phyloP scores from a whole-genome alignment of 2,113 vertebrate genomes.

The Syngnathoides biaculeatus region DNA sequence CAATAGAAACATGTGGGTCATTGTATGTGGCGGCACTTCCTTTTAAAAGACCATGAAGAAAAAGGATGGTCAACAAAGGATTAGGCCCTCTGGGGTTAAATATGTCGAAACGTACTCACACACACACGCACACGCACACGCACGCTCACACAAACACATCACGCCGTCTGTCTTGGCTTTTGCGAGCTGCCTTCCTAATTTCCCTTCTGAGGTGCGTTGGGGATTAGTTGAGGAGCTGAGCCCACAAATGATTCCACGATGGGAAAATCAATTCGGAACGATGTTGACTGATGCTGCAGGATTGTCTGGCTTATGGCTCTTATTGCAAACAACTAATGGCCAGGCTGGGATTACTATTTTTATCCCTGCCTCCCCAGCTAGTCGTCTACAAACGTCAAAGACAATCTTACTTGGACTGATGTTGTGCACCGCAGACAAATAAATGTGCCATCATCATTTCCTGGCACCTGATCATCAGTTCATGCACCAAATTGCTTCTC shows the following conservation, averaged over 20 bases:
- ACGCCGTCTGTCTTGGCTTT: constrained; percentile 4
- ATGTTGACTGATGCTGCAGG: constrained; percentile 36
- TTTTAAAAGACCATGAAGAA: constrained; percentile 3
- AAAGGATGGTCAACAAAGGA: background rate
- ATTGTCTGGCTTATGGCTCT: constrained; percentile 15
- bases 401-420: constrained; percentile 14
- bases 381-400: constrained; percentile 19
- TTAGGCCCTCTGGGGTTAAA: constrained; percentile 5
- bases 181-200: background rate
- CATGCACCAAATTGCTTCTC: constrained; percentile 4
- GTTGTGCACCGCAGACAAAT: constrained; percentile 16
- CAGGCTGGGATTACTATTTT: constrained; percentile 9
- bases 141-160: background rate
- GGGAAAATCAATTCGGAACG: constrained; percentile 36
- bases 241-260: constrained; percentile 16
- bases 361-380: constrained; percentile 14
- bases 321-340: constrained; percentile 16
- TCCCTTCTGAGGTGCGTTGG: constrained; percentile 1
- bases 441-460: constrained; percentile 14
- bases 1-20: constrained; percentile 8
- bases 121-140: background rate
- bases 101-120: background rate
- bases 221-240: constrained; percentile 20
- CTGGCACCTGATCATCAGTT: constrained; percentile 20
- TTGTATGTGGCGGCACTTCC: constrained; percentile 11